Evolutionary conservation across 2,888 invertebrate genomes (phyloP), one percentile per base, ranked within the genome.

Genomic region (Xylocampa areola): DNA sequence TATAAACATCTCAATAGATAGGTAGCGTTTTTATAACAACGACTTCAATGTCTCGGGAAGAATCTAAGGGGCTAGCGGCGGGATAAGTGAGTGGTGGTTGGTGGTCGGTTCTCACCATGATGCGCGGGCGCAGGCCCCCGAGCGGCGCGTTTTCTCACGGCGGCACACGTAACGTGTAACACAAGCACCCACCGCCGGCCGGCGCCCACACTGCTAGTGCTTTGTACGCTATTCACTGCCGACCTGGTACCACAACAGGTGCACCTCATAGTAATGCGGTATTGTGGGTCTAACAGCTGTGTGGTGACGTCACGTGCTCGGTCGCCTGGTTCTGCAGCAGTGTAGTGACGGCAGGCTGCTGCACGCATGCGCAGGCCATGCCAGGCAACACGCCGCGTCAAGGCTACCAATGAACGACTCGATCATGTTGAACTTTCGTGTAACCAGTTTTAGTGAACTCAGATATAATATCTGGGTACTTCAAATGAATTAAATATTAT

Each of bases 201-300:
- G 7, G n/a, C 10, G 3, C 19, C 19, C 5, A 21, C 33, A 14
- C 11, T 2, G 13, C 21, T 11, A 7, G 10, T 2, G 16, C 14
- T n/a, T 2, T n/a, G n/a, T 29, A 44, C 45, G 30, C 47, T 45
- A 48, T 65, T 54, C 57, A 59, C 44, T 19, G 47, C 14, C 11
- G 37, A 45, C 53, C 68, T 73, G 77, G 74, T 17, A n/a, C 8
- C 7, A 11, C 30, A 8, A 6, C 13, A 8, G 10, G 4, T 0
- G 1, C 27, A 19, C 7, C 14, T 8, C 4, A 4, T 14, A 4
- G 7, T 7, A 19, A 19, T n/a, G 13, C 29, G 13, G 17, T 17
- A 16, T 17, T 33, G 40, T n/a, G 14, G 19, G 19, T 13, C 16
- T n/a, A 1, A 2, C 21, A 2, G 5, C 19, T 2, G 13, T 1